Base-by-base conservation (phyloP, 1,140 invertebrate species). In the Apolygus lucorum region DNA sequence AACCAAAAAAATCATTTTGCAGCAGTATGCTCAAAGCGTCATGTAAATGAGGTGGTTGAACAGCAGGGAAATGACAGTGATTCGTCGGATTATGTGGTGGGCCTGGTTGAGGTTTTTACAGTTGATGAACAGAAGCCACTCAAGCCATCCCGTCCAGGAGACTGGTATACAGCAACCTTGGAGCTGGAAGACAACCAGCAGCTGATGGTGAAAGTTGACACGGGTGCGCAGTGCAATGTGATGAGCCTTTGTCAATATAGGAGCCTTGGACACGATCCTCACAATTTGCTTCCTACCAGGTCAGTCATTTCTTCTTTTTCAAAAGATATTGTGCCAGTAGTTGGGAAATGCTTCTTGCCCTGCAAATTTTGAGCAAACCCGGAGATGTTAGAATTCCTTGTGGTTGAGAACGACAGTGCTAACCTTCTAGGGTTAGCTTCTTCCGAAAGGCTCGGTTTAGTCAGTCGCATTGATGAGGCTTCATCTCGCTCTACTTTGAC, bases 1-100 rank as follows among this genome's bases (percentile, higher is more conserved):
- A 67, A 67, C 29, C 27, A 67, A 34, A 67, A 34, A 42, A 67
- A 67, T 67, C 26, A 67, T 42, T 67, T 67, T 67, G 65, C 65
- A 29, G 34, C 27, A 21, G 34, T 34, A 67, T 67, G 65, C 29
- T 11, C 27, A 13, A 67, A 67, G 34, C 14, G 34, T 34, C 14
- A 65, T 26, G 65, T 67, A 13, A 67, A 67, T 34, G 21, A 22
- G 21, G 14, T 67, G 28, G 65, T 34, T 14, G 28, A 42, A 42
- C 34, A 28, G 21, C 27, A 34, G 42, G 65, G 25, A 28, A 67
- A 34, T 42, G 28, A 67, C n/a, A 34, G n/a, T 21, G 27, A 65
- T 17, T 65, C 22, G 21, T 34, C 27, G 2, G 65, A 34, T 29
- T 28, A 67, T 67, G 65, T 21, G 13, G 27, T 67, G 26, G 27